phyloP scores from a whole-genome alignment of 2,113 vertebrate genomes.

The Crotophaga sulcirostris region DNA sequence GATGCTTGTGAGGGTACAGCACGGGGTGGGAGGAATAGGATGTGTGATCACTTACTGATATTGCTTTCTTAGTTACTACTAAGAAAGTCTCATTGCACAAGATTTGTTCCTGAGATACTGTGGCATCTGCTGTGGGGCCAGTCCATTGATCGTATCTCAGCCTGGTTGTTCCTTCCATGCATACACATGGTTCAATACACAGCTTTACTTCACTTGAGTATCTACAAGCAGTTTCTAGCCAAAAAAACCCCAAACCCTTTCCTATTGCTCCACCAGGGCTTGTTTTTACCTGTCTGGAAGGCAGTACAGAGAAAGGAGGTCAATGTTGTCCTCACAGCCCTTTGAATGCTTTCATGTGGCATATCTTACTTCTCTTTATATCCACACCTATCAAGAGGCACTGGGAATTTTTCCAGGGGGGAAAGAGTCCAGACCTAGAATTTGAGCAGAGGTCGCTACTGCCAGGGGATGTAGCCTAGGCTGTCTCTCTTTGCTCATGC shows the following conservation, averaged over 20 bases:
- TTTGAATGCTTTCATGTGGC: neutral
- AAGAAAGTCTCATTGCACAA: neutral
- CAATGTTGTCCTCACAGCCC: neutral
- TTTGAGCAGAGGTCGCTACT: neutral
- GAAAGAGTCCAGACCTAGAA: neutral
- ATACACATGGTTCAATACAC: neutral
- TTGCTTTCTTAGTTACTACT: neutral
- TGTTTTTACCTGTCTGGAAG: neutral
- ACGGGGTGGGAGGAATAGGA: neutral
- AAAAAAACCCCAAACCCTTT: neutral
- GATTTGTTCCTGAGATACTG: neutral
- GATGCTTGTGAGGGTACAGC: neutral
- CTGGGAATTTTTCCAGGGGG: neutral
- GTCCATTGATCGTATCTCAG: neutral
- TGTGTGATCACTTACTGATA: neutral
- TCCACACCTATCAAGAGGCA: neutral
- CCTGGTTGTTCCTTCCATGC: neutral
- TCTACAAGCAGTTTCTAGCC: neutral
- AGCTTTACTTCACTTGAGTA: neutral
- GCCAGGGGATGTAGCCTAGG: neutral
- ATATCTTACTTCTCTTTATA: neutral
- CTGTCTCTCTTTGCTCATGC: neutral
- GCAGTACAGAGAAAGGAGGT: neutral
- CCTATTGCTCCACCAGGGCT: neutral
- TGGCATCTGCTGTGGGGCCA: neutral